A percentile compares a stretch with the other conserved stretches of the same genome.
Conservation (phyloP, 2,113 vertebrate species). For the Hemiprocne comata region DNA sequence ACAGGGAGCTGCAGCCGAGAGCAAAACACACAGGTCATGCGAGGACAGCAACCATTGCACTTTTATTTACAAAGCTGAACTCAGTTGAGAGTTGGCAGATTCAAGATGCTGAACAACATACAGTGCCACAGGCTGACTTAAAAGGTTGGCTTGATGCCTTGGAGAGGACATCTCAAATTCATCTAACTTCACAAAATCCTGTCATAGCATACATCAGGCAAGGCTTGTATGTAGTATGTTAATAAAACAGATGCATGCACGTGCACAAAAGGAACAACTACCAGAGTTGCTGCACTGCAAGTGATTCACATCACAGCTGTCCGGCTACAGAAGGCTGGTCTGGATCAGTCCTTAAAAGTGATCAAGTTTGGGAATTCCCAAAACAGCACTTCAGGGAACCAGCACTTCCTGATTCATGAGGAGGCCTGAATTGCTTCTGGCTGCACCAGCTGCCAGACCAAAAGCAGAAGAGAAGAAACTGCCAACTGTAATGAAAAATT, state of each 20-base stretch:
- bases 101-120: not conserved
- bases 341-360: not conserved
- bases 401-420: not conserved
- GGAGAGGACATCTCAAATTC: not conserved
- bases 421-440: not conserved
- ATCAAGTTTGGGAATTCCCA: not conserved
- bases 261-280: not conserved
- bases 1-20: fast-evolving
- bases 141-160: not conserved
- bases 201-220: not conserved
- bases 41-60: not conserved
- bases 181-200: not conserved
- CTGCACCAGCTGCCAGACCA: not conserved
- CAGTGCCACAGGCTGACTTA: not conserved
- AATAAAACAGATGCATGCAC: not conserved
- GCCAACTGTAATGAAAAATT: not conserved
- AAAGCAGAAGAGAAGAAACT: not conserved
- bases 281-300: not conserved
- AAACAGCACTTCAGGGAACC: not conserved
- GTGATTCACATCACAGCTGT: not conserved
- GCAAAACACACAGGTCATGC: not conserved
- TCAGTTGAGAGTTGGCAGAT: not conserved
- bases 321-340: not conserved
- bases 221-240: not conserved
- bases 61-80: not conserved